Evolutionary conservation across 2,888 invertebrate genomes (phyloP).

Genomic region (Amiota communis): DNA sequence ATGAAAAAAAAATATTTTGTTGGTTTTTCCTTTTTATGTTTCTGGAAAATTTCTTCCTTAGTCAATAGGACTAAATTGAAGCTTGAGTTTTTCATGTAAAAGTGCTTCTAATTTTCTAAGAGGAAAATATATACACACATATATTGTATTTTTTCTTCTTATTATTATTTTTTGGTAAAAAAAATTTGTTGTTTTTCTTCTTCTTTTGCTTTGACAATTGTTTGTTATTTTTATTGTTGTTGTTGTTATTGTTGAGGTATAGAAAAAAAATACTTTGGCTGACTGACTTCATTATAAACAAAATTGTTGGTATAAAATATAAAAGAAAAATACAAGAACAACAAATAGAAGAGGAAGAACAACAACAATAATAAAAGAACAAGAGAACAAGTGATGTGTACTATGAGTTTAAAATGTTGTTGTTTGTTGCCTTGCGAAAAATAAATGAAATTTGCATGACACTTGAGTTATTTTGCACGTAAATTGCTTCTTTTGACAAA

Average conservation of each 20-base stretch:
- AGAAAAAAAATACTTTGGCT: conserved; percentile 35
- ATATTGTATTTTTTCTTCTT: neutral
- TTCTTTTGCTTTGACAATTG: conserved; percentile 1
- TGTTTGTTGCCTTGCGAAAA: conserved; percentile 56
- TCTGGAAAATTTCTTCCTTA: too few relatives aligned
- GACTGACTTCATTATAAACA: conserved; percentile 64
- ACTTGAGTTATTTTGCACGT: conserved; percentile 72
- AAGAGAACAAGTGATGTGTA: conserved; percentile 24
- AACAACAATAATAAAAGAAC: conserved; percentile 12
- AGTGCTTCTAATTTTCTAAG: conserved; percentile 34
- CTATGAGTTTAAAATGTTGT: conserved; percentile 52
- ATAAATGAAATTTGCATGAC: conserved; percentile 71
- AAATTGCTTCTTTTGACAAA: conserved; percentile 70
- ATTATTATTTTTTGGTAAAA: conserved; percentile 12
- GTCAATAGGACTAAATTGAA: conserved; percentile 8
- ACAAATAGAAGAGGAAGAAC: neutral
- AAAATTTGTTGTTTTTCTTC: conserved; percentile 31
- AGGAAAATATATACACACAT: conserved; percentile 30
- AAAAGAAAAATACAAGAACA: conserved; percentile 45
- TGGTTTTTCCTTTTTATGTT: neutral
- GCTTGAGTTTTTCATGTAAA: neutral
- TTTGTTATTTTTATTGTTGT: conserved; percentile 36
- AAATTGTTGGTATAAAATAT: conserved; percentile 42
- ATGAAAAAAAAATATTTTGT: conserved; percentile 11
- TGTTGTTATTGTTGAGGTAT: conserved; percentile 36